Conservation (phyloP, 2,113 vertebrate genomes). For the Macquaria ambigua region DNA sequence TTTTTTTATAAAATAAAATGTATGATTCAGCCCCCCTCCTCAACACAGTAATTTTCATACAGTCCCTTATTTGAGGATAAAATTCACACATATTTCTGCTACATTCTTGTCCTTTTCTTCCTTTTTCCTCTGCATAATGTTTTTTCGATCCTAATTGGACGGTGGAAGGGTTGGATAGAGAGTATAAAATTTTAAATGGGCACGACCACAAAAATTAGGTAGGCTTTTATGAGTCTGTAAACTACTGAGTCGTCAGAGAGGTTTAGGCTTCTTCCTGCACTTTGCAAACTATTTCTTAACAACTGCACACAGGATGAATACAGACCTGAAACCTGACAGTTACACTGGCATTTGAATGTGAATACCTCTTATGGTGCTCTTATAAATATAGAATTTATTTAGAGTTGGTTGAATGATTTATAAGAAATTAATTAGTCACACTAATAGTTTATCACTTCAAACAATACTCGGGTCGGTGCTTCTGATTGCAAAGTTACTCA, state of each 20-base stretch:
- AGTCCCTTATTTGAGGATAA: not conserved
- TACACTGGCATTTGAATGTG: too few relatives aligned
- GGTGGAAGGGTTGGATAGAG: too few relatives aligned
- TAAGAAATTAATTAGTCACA: slow-evolving; percentile 51
- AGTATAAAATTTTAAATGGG: not conserved
- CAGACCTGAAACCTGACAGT: not conserved
- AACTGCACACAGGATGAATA: not conserved
- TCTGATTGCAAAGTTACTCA: slow-evolving; percentile 50
- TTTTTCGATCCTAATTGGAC: too few relatives aligned
- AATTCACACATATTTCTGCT: not conserved
- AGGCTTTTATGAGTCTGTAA: slow-evolving; percentile 21
- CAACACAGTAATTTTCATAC: not conserved
- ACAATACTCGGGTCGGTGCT: not conserved
- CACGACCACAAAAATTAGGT: not conserved
- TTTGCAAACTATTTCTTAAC: not conserved
- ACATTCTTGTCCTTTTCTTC: too few relatives aligned
- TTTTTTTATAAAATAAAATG: not conserved
- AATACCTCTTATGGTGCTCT: too few relatives aligned
- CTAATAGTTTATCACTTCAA: slow-evolving; percentile 34
- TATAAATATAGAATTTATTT: not conserved
- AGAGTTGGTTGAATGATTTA: slow-evolving; percentile 29
- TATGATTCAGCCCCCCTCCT: not conserved
- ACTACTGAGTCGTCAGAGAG: not conserved
- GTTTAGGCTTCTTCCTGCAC: not conserved
- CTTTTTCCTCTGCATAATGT: too few relatives aligned